Evolutionary conservation across 2,888 invertebrate genomes (phyloP), one percentile per base, ranked within the genome.

Genomic region (Lepidocyrtoides sp.): DNA sequence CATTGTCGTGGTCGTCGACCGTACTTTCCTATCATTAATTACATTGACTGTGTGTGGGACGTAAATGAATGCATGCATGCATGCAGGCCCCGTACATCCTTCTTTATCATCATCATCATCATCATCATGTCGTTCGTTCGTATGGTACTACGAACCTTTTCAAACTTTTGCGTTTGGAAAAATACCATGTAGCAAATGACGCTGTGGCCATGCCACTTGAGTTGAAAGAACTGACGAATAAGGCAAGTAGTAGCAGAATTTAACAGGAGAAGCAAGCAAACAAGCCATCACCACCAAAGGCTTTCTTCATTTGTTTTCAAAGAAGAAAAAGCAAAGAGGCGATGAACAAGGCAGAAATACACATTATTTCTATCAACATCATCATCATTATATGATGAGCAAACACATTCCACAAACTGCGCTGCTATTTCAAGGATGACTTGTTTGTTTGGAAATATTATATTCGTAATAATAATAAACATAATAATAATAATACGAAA

Each of bases 11-110:
- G 36, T 57, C 20, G 51, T 17, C 20, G 57, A 23, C 57, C 57
- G 57, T 36, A 36, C 3, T 32, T 12, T 66, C 32, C 66, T 63
- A 63, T 66, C 66, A 66, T 66, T 66, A 66, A 66, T 66, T 66
- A 66, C 66, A 66, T 66, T 66, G 32, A 7, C 63, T 66, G 32
- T 7, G 29, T 66, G 32, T 7, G 29, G 66, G 57, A 57, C 17
- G 36, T 66, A 32, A n/a, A n/a, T 29, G 63, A 1, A 29, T 29
- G 14, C 29, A 29, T 63, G 12, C 4, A 26, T 23, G 14, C 36
- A 60, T 0, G 29, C 29, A 10, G 14, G 4, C 29, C 14, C 29
- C 29, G 29, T 63, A 29, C 26, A 63, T 63, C 8, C 60, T 60
- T 60, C 20, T 26, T 23, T 60, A 60, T 60, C 60, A 60, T 60